Base-by-base conservation (phyloP, 2,888 invertebrate species). In the Heteropelma amictum region DNA sequence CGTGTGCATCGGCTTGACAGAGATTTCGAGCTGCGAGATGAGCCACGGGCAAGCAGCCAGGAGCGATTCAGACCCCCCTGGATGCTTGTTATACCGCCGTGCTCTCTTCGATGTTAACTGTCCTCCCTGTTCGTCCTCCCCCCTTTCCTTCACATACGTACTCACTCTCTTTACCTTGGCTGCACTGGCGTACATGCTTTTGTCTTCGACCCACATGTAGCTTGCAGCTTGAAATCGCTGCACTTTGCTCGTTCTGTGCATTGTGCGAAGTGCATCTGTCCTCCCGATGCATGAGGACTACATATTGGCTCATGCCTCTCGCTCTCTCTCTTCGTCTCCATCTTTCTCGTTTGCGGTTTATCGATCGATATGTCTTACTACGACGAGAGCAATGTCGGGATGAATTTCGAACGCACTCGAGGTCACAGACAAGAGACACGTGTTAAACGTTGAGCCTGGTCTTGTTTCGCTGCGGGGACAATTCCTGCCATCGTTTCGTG, bases 31-130 rank as follows among this genome's bases (percentile, higher is more conserved):
- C 51, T 77, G 77, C 71, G 76, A 77, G 79, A 78, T 78, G 65
- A 73, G 76, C 42, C 51, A 61, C 5, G 26, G 33, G 56, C 51
- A 67, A 63, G 14, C 63, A 71, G 67, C 75, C 71, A 75, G 63
- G 23, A 58, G 63, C 71, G 58, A 79, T 79, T 77, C 72, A 49
- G 77, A 65, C 74, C 77, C 68, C 78, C 79, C 67, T 72, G 76
- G 77, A 75, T 71, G 75, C 79, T 78, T 79, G 79, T 79, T 76
- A 75, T 77, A 76, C 67, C n/a, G n/a, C n/a, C 73, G 72, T 77
- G 56, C 33, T 49, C 38, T 58, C 58, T 33, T 40, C 72, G 64
- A 69, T 76, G 76, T 76, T 68, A 73, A 69, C 69, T 69, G 53
- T 69, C 53, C 76, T 65, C 61, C 47, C 49, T 42, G 51, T 23